Base-by-base conservation (phyloP, 2,797 vertebrate genomes). In the Cossypha niveicapilla region DNA sequence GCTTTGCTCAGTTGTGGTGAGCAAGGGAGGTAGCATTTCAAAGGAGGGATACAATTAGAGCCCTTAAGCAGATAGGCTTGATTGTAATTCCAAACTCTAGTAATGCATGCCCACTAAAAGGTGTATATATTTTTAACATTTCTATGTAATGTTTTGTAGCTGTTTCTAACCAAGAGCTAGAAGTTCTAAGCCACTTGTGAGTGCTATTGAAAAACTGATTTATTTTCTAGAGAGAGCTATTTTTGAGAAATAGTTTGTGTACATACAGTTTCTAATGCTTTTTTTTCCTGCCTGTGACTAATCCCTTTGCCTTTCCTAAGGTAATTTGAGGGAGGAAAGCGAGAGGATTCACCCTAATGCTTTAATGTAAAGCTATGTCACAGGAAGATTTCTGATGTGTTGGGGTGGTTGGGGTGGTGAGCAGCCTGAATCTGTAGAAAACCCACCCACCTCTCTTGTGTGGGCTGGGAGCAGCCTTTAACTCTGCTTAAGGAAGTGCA, bases 221-320 rank as follows among this genome's bases (percentile, higher is more conserved):
- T 93, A 67, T 90, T 88, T 65, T 42, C 70, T 82, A 37, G 48
- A 39, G 73, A 86, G 51, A 81, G 81, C 66, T 53, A 57, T 86
- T 92, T 96, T 72, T 87, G 84, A 94, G 56, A 89, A 90, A 54
- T 48, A 65, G 18, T 89, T 94, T 95, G 90, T 93, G 39, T 93
- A 67, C 39, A 42, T 50, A 47, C 13, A 63, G 80, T 44, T 86
- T 73, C 57, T 54, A 66, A 71, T 94, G 83, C 78, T 92, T 90
- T 86, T 86, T 92, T 90, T 86, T 41, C 67, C 63, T 91, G 68
- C 32, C 65, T 87, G 47, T 96, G 86, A 95, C 80, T 96, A 95
- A 96, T 93, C 60, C 68, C 23, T 10, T 85, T 91, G 74, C 86
- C 74, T 93, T 85, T 90, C 61, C 71, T 57, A 67, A 90, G 90